Evolutionary conservation across 2,888 invertebrate genomes (phyloP).

Genomic region (Pharmacophagus antenor): DNA sequence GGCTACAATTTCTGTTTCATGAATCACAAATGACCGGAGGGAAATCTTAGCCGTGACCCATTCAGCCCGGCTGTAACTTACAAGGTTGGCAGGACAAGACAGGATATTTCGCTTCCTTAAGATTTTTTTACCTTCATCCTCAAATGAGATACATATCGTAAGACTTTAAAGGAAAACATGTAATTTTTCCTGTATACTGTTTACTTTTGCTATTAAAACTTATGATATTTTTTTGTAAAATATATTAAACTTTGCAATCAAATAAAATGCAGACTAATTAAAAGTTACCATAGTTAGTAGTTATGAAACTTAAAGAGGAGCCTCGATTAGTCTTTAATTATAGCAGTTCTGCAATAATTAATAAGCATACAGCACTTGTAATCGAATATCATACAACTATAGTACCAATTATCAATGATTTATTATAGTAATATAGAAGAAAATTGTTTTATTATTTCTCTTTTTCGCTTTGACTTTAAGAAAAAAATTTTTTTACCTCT

Average conservation of each 20-base stretch:
- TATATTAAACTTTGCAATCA: slow-evolving; percentile 10
- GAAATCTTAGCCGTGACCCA: slow-evolving; percentile 80
- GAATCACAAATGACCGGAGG: slow-evolving; percentile 81
- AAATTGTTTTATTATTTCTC: no score
- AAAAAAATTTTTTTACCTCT: no score
- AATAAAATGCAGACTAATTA: slow-evolving; percentile 25
- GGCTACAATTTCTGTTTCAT: slow-evolving; percentile 78
- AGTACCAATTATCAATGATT: no score
- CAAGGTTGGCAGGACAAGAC: slow-evolving; percentile 38
- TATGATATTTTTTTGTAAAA: no score
- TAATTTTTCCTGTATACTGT: background rate
- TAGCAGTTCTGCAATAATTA: slow-evolving; percentile 16
- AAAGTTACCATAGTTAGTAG: slow-evolving; percentile 15
- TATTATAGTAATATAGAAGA: no score
- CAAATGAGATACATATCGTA: slow-evolving; percentile 12
- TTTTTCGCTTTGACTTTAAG: no score
- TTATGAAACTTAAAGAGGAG: slow-evolving; percentile 4
- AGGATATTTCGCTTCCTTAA: slow-evolving; percentile 40
- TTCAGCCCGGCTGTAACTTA: slow-evolving; percentile 64
- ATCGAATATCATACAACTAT: no score
- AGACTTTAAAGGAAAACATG: background rate
- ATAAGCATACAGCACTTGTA: slow-evolving; percentile 8
- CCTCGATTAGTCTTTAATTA: slow-evolving; percentile 1
- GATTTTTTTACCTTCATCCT: slow-evolving; percentile 30
- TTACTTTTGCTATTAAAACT: no score